phyloP scores from a whole-genome alignment of 1,140 invertebrate genomes.

The Aphidius ervi region DNA sequence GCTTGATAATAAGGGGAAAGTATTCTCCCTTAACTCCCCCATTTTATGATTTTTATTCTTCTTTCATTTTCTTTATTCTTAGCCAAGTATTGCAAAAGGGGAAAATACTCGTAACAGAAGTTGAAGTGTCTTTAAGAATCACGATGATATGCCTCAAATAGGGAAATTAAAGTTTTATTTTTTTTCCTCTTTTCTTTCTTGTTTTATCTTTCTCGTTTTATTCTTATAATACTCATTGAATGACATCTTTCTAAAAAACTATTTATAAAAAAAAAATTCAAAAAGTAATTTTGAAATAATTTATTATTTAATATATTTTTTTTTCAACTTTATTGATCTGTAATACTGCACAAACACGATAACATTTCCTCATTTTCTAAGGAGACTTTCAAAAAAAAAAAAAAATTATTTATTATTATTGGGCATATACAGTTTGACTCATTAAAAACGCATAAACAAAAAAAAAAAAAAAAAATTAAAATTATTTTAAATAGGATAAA shows the following conservation, averaged over 20 bases:
- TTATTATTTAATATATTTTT: not conserved
- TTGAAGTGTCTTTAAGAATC: conserved; percentile 16
- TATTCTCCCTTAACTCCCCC: too few relatives aligned
- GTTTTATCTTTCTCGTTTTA: not conserved
- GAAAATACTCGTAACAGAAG: conserved; percentile 6
- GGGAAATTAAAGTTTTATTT: not conserved
- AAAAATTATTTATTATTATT: conserved; percentile 28
- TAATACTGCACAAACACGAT: conserved; percentile 47
- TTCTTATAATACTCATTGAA: too few relatives aligned
- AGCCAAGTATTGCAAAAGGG: too few relatives aligned
- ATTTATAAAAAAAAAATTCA: not conserved
- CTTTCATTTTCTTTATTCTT: too few relatives aligned
- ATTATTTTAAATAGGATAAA: conserved; percentile 15
- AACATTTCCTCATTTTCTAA: conserved; percentile 28
- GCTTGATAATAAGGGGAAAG: conserved; percentile 23
- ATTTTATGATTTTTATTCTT: too few relatives aligned
- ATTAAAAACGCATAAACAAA: not conserved
- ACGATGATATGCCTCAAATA: conserved; percentile 10
- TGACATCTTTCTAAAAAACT: too few relatives aligned
- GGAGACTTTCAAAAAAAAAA: conserved; percentile 29
- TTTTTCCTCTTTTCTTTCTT: conserved; percentile 1
- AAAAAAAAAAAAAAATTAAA: not conserved
- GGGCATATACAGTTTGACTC: conserved; percentile 37
- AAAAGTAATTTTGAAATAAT: not conserved
- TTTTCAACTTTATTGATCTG: conserved; percentile 38